phyloP scores from a whole-genome alignment of 2,888 invertebrate species.

The Barypeithes pellucidus region DNA sequence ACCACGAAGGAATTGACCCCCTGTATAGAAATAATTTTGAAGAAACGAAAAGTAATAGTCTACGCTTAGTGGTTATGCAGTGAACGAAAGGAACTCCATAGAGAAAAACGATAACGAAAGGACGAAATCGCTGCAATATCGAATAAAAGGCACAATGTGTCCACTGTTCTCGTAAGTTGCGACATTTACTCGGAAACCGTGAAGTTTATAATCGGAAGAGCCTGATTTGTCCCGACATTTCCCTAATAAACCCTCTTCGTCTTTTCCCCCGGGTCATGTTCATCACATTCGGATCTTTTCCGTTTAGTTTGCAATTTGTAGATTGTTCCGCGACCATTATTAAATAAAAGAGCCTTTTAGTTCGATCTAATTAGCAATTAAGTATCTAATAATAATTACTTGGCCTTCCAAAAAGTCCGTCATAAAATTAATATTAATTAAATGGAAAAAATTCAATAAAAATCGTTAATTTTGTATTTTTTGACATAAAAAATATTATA shows the following conservation, averaged over 20 bases:
- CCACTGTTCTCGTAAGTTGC: slow-evolving; percentile 32
- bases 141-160: slow-evolving; percentile 32
- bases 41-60: no score
- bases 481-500: no score
- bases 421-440: no score
- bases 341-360: no score
- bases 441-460: no score
- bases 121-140: slow-evolving; percentile 17
- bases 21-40: no score
- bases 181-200: slow-evolving; percentile 28
- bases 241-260: slow-evolving; percentile 34
- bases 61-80: not conserved
- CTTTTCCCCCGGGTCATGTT: slow-evolving; percentile 37
- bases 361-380: no score
- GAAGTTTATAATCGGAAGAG: slow-evolving; percentile 40
- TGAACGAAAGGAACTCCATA: slow-evolving; percentile 1
- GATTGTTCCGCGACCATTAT: not conserved
- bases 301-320: slow-evolving; percentile 43
- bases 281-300: slow-evolving; percentile 37
- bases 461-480: no score
- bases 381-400: no score
- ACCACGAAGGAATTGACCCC: no score
- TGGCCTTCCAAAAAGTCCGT: no score
- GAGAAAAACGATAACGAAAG: slow-evolving; percentile 18
- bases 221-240: slow-evolving; percentile 39